A percentile compares a stretch with the other conserved stretches of the same genome.
Conservation (phyloP, 2,797 vertebrate genomes). For the Typhlichthys eigenmanni region DNA sequence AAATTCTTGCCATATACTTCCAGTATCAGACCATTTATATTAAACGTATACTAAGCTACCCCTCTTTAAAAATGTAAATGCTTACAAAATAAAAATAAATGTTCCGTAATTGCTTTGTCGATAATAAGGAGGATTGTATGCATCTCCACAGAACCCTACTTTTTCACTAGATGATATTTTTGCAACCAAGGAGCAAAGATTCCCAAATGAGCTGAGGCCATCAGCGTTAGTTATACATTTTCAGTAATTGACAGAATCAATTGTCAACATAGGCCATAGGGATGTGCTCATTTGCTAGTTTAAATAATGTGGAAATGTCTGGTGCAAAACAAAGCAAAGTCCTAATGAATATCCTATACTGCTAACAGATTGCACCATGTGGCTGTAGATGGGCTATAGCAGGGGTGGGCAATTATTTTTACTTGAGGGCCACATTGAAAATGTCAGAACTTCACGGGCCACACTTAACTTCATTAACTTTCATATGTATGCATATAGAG, state of each 20-base stretch:
- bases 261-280: conserved; percentile 59
- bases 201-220: conserved; percentile 8
- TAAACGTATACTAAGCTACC: conserved; percentile 7
- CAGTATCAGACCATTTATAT: neutral
- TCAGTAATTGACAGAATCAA: conserved; percentile 19
- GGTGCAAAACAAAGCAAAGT: conserved; percentile 53
- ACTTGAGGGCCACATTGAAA: too few species aligned
- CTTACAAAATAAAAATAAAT: too few species aligned
- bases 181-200: too few species aligned
- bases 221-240: conserved; percentile 26
- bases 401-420: too few species aligned
- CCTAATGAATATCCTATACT: conserved; percentile 64
- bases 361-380: conserved; percentile 62
- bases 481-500: too few species aligned
- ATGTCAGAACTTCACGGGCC: too few species aligned
- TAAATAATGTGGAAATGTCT: conserved; percentile 66
- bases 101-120: too few species aligned
- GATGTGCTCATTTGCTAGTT: conserved; percentile 58
- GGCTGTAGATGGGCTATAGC: conserved; percentile 35
- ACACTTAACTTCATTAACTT: too few species aligned
- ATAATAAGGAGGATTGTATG: too few species aligned
- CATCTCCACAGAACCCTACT: too few species aligned
- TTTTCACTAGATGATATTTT: too few species aligned
- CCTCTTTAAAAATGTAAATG: conserved; percentile 7
- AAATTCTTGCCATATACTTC: neutral